These are phyloP conservation scores for Dryomyza anilis DNA, from an alignment of 2,888 invertebrate genomes.

Conservation along the genomic window DNA sequence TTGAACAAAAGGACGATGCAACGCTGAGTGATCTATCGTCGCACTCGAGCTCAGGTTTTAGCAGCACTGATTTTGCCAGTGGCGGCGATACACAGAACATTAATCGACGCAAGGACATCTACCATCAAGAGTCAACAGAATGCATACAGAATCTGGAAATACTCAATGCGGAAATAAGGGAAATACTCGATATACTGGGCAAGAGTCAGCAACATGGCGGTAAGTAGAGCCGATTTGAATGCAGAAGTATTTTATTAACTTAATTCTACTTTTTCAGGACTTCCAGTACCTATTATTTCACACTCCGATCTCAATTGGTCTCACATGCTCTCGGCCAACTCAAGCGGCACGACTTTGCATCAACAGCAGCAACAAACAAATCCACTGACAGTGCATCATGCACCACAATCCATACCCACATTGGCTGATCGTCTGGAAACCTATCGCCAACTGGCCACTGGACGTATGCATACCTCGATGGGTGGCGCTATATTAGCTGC, in stretches of 20 bases:
- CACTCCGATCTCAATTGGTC: constrained; percentile 55
- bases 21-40: constrained; percentile 72
- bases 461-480: constrained; percentile 61
- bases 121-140: constrained; percentile 70
- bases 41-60: constrained; percentile 66
- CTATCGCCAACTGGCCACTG: constrained; percentile 64
- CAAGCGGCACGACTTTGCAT: constrained; percentile 30
- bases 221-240: constrained; percentile 29
- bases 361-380: constrained; percentile 14
- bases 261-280: constrained; percentile 25
- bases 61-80: constrained; percentile 71
- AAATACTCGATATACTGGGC: constrained; percentile 71
- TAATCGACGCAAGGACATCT: constrained; percentile 57
- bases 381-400: constrained; percentile 43
- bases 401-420: constrained; percentile 59
- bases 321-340: constrained; percentile 42
- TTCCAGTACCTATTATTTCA: constrained; percentile 45
- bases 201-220: constrained; percentile 63
- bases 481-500: constrained; percentile 60
- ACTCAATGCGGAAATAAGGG: constrained; percentile 72
- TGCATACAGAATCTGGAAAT: constrained; percentile 74
- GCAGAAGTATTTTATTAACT: background rate
- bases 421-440: constrained; percentile 65
- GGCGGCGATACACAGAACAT: constrained; percentile 61
- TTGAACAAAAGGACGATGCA: constrained; percentile 65